Evolutionary conservation across 2,797 vertebrate genomes (phyloP).

Genomic region (Chiloscyllium punctatum): DNA sequence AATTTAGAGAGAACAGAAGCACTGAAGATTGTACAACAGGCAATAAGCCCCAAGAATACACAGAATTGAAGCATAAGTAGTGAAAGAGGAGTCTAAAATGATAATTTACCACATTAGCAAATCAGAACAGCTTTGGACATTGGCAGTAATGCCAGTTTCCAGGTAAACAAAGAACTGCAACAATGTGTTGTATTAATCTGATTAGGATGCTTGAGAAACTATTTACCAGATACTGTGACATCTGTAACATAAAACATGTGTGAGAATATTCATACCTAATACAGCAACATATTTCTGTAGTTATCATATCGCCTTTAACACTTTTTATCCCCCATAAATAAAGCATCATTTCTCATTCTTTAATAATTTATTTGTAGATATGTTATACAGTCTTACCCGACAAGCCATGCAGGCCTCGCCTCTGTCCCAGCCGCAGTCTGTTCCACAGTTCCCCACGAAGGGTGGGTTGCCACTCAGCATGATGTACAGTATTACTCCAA

Average conservation of each 20-base stretch:
- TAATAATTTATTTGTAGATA: background rate
- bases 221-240: background rate
- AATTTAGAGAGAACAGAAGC: background rate
- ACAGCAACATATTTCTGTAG: background rate
- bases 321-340: background rate
- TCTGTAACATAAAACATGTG: background rate
- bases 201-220: background rate
- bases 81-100: background rate
- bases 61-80: background rate
- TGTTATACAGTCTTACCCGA: constrained; percentile 52
- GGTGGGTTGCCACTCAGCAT: constrained; percentile 72
- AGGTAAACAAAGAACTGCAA: background rate
- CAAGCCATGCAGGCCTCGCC: constrained; percentile 66
- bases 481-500: constrained; percentile 72
- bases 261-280: background rate
- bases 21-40: background rate
- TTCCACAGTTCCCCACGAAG: constrained; percentile 68
- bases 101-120: background rate
- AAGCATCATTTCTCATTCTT: background rate
- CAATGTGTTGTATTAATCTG: background rate
- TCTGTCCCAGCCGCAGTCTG: constrained; percentile 68
- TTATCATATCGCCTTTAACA: background rate
- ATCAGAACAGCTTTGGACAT: background rate
- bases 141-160: background rate
- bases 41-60: background rate